phyloP scores from a whole-genome alignment of 2,888 invertebrate genomes.

The Melangyna quadrimaculata region DNA sequence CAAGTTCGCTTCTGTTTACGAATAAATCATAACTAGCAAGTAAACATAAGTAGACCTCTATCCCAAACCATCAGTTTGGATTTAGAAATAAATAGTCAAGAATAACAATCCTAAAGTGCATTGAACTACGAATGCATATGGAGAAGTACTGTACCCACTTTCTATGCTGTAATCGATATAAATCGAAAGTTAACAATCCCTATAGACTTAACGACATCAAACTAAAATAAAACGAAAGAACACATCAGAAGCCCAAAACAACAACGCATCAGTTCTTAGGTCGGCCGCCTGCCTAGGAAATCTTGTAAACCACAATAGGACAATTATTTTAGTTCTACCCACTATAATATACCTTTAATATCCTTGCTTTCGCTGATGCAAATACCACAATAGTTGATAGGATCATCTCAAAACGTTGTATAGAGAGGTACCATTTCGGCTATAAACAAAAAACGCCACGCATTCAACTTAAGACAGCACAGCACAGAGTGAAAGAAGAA shows the following conservation, averaged over 20 bases:
- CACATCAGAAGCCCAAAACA: not conserved
- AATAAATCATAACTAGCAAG: too few relatives aligned
- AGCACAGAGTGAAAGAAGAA: conserved; percentile 26
- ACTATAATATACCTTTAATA: not conserved
- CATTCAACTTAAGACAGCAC: conserved; percentile 49
- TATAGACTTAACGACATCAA: conserved; percentile 39
- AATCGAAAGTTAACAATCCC: not conserved
- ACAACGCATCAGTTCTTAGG: not conserved
- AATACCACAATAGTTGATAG: conserved; percentile 13
- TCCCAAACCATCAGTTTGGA: too few relatives aligned
- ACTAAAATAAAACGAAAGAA: not conserved
- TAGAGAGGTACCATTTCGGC: conserved; percentile 31
- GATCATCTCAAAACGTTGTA: conserved; percentile 2
- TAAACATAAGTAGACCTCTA: too few relatives aligned
- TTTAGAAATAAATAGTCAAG: too few relatives aligned
- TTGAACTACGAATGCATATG: too few relatives aligned
- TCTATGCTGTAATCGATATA: too few relatives aligned
- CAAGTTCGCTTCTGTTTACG: too few relatives aligned
- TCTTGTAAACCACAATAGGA: conserved; percentile 56
- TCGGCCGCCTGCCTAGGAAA: conserved; percentile 53
- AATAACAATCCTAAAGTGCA: too few relatives aligned
- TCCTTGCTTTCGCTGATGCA: not conserved
- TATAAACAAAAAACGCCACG: conserved; percentile 1
- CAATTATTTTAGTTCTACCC: conserved; percentile 56
- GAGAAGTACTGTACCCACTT: too few relatives aligned